Percentiles rank a stretch among this genome's conserved stretches.
Evolutionary conservation across 1,140 invertebrate genomes (phyloP).

Genomic region (Pissodes strobi): DNA sequence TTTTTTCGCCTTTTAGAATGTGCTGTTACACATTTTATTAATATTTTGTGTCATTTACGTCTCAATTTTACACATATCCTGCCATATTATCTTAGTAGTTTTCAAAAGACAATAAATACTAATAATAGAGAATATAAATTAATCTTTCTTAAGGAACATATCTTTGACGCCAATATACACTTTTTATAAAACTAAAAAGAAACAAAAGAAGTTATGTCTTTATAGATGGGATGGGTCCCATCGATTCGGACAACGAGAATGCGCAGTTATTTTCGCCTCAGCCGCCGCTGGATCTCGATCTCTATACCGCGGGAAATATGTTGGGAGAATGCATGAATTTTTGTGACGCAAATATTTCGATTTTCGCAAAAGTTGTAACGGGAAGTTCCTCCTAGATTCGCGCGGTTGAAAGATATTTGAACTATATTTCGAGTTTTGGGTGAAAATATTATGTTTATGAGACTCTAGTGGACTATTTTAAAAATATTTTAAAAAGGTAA

Average conservation of each 20-base stretch:
- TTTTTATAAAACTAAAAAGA: too few relatives aligned
- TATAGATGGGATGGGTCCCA: slow-evolving; percentile 45
- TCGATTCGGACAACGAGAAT: slow-evolving; percentile 40
- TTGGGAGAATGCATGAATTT: slow-evolving; percentile 33
- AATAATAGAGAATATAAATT: too few relatives aligned
- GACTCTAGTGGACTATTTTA: background rate
- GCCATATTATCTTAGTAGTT: too few relatives aligned
- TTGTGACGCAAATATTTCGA: slow-evolving; percentile 27
- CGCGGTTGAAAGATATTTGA: slow-evolving; percentile 19
- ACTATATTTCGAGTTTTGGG: background rate
- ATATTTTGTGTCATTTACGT: too few relatives aligned
- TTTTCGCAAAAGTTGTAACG: slow-evolving; percentile 20
- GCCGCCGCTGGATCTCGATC: slow-evolving; percentile 30
- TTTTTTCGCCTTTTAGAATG: too few relatives aligned
- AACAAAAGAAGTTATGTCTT: slow-evolving; percentile 41
- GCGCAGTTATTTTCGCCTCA: slow-evolving; percentile 39
- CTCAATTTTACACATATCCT: too few relatives aligned
- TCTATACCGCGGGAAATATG: slow-evolving; percentile 37
- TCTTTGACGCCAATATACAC: too few relatives aligned
- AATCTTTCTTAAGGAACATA: too few relatives aligned
- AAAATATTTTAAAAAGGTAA: too few relatives aligned
- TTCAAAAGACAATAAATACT: too few relatives aligned
- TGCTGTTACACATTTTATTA: too few relatives aligned
- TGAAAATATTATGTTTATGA: background rate
- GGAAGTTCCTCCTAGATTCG: slow-evolving; percentile 18